Evolutionary conservation across 2,797 vertebrate genomes (phyloP).

Genomic region (Danio kyathit): DNA sequence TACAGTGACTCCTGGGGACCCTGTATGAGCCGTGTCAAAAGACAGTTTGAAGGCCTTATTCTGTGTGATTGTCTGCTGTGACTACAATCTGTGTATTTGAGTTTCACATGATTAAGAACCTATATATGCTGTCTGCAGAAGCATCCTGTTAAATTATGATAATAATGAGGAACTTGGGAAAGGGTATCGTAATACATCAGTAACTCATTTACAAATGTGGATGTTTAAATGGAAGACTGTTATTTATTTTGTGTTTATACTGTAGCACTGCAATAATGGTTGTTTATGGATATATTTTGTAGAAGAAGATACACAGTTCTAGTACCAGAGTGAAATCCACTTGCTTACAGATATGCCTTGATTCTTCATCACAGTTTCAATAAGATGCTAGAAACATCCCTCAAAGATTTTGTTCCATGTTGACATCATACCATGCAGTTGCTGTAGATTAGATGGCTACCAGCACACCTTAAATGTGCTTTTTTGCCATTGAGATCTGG

Average conservation of each 20-base stretch:
- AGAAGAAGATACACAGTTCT: too few relatives aligned
- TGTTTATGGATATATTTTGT: too few relatives aligned
- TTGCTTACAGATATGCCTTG: too few relatives aligned
- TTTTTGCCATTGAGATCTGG: too few relatives aligned
- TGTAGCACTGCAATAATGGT: background rate
- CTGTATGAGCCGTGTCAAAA: slow-evolving; percentile 71
- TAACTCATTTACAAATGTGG: background rate
- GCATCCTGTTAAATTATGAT: too few relatives aligned
- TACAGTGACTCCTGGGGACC: slow-evolving; percentile 92
- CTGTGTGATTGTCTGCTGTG: slow-evolving; percentile 69
- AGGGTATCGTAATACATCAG: background rate
- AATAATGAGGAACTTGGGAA: background rate
- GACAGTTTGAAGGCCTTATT: slow-evolving; percentile 87
- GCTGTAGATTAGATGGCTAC: too few relatives aligned
- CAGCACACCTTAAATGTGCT: too few relatives aligned
- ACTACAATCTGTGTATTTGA: background rate
- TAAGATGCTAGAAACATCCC: too few relatives aligned
- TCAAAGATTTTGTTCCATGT: too few relatives aligned
- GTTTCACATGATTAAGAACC: background rate
- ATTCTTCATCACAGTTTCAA: too few relatives aligned
- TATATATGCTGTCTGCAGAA: background rate
- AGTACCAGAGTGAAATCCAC: too few relatives aligned
- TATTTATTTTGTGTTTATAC: background rate
- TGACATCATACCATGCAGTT: too few relatives aligned
- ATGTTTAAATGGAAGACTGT: background rate